These are phyloP conservation scores for Tenthredo notha DNA, from an alignment of 2,888 invertebrate species.

Conservation along the genomic window DNA sequence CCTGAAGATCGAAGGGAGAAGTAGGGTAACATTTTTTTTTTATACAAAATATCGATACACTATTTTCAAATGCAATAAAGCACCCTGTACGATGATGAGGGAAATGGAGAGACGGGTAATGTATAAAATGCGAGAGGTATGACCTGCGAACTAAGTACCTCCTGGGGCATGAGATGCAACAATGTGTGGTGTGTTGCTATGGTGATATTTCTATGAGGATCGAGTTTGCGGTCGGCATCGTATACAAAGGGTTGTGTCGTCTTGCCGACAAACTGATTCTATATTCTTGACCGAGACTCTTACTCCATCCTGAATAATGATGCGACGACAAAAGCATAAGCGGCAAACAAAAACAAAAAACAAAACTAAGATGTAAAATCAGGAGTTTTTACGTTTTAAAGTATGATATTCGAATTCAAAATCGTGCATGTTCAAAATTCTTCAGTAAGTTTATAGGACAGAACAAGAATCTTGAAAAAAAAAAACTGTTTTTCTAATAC, in stretches of 20 bases:
- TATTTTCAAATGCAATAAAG: neutral
- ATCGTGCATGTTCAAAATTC: too few relatives aligned
- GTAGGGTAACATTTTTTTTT: neutral
- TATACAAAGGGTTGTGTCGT: constrained; percentile 5
- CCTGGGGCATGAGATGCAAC: constrained; percentile 4
- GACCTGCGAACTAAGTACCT: constrained; percentile 30
- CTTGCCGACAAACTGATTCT: constrained; percentile 18
- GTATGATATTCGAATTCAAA: too few relatives aligned
- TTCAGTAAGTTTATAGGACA: too few relatives aligned
- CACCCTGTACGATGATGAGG: neutral
- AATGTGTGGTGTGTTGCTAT: constrained; percentile 18
- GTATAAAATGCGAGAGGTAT: neutral
- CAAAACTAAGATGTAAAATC: neutral
- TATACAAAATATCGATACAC: neutral
- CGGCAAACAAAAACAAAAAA: neutral
- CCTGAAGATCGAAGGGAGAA: neutral
- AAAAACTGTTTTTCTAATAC: too few relatives aligned
- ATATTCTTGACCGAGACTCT: neutral
- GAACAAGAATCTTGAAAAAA: too few relatives aligned
- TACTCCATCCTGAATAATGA: neutral
- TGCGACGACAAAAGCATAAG: neutral
- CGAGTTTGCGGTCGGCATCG: neutral
- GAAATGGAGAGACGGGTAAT: neutral
- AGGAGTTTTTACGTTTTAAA: neutral
- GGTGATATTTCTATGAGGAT: constrained; percentile 20